Evolutionary conservation across 2,113 vertebrate genomes (phyloP).

Genomic region (Amblyornis subalaris): DNA sequence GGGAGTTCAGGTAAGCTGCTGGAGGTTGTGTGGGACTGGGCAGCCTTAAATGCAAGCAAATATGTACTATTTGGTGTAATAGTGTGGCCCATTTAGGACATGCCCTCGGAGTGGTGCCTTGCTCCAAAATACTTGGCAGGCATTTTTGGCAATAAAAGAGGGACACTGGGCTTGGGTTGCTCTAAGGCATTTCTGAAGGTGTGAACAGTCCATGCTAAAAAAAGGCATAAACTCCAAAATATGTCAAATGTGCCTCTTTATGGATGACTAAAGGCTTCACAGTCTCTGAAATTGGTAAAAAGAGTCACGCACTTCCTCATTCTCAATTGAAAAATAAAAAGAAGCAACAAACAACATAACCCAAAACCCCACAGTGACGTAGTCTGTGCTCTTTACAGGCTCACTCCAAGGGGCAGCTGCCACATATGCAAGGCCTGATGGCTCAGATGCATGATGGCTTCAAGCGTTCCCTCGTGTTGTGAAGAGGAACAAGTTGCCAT

Average conservation of each 20-base stretch:
- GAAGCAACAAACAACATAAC: not conserved
- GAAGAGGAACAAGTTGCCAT: not conserved
- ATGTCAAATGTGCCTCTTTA: not conserved
- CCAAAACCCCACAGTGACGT: rapidly evolving
- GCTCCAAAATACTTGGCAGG: not conserved
- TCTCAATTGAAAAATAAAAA: not conserved
- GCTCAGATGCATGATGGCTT: not conserved
- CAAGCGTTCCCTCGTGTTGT: rapidly evolving
- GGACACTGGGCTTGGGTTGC: not conserved
- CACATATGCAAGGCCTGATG: rapidly evolving
- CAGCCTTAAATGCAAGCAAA: not conserved
- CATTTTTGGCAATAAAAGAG: not conserved
- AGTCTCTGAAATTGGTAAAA: not conserved
- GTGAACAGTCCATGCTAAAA: not conserved
- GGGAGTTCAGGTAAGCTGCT: not conserved
- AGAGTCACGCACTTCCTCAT: not conserved
- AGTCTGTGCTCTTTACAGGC: not conserved
- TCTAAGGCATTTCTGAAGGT: not conserved
- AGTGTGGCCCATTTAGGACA: not conserved
- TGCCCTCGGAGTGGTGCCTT: not conserved
- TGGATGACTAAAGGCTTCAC: not conserved
- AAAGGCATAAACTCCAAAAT: not conserved
- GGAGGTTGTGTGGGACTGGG: not conserved
- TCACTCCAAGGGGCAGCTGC: not conserved
- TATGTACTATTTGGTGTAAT: not conserved